Evolutionary conservation across 2,113 vertebrate species (phyloP), one percentile per base, ranked within the genome.

Genomic region (Ceyx cyanopectus): DNA sequence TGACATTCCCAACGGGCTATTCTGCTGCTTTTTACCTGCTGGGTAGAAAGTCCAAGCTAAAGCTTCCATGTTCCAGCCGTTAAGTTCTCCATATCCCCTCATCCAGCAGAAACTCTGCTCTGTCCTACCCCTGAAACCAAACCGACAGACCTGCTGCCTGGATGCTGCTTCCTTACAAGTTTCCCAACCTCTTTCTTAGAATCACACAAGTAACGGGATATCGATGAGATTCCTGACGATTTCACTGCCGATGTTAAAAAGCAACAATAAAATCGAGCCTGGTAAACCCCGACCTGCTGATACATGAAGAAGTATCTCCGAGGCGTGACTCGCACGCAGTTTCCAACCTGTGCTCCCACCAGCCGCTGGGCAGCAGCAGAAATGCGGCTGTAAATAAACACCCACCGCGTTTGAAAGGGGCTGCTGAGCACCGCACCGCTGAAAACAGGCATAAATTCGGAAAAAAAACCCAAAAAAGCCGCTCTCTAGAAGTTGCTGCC

Each of bases 381-480:
- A 70, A 34, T 9, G 9, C 0, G 3, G 10, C 2, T 17, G 21
- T 6, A 51, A 82, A 66, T 1, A 26, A 10, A 27, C 8, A 1
- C 4, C 62, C 66, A 23, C 37, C 37, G 37, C 10, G 8, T 12
- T 37, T 12, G 8, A 9, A 6, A 60, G 41, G 0, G 3, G 17
- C 14, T n/a, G 57, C 69, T n/a, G 14, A 48, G 45, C 10, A 10
- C 0, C 37, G 37, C 1, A 53, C 6, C 27, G 7, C 60, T 12
- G 24, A 22, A 34, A 51, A 53, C 6, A 10, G 12, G 23, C 22
- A 7, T 0, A 13, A 32, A 26, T 18, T 10, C 1, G 45, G 65
- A 19, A 20, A 10, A 5, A 5, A 1, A 23, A 23, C 3, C 12
- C 9, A 37, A 37, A 10, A 37, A 37, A 37, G 5, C 29, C 19